A percentile compares a stretch with the other conserved stretches of the same genome.
Conservation (phyloP, 2,797 vertebrate genomes). For the Hippoglossus hippoglossus region DNA sequence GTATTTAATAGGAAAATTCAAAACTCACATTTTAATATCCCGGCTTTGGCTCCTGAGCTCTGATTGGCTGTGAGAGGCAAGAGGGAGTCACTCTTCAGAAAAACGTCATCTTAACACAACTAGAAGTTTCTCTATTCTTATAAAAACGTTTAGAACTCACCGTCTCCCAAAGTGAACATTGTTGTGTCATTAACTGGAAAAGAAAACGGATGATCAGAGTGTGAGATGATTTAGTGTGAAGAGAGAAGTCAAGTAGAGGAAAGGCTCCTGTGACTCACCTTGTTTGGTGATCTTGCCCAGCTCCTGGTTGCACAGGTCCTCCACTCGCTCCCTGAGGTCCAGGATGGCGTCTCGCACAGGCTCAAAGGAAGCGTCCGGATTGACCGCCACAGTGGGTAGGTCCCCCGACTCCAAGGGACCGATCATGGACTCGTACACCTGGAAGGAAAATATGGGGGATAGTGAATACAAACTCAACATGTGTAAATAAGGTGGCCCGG, state of each 20-base stretch:
- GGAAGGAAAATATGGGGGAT: background rate
- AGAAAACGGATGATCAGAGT: background rate
- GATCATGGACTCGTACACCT: slow-evolving; percentile 79
- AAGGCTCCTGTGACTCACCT: slow-evolving; percentile 54
- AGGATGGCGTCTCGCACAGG: slow-evolving; percentile 65
- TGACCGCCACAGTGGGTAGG: slow-evolving; percentile 70
- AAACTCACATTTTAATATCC: slow-evolving; percentile 74
- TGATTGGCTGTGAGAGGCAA: slow-evolving; percentile 57
- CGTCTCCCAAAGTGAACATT: slow-evolving; percentile 69
- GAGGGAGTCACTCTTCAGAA: background rate
- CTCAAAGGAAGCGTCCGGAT: slow-evolving; percentile 78
- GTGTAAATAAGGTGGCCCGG: too few relatives aligned
- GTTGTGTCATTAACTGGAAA: slow-evolving; percentile 79
- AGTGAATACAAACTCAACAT: too few relatives aligned
- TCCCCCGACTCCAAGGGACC: slow-evolving; percentile 72
- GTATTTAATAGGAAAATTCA: background rate
- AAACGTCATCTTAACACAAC: too few relatives aligned
- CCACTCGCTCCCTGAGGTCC: slow-evolving; percentile 79
- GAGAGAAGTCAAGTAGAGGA: too few relatives aligned
- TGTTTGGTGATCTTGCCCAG: slow-evolving; percentile 82
- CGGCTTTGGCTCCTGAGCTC: slow-evolving; percentile 45
- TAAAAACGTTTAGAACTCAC: slow-evolving; percentile 54
- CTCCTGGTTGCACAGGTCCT: slow-evolving; percentile 84
- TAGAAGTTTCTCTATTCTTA: background rate
- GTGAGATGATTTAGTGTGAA: background rate